phyloP scores from a whole-genome alignment of 2,888 invertebrate genomes.

The Drosophila atroscutellata region DNA sequence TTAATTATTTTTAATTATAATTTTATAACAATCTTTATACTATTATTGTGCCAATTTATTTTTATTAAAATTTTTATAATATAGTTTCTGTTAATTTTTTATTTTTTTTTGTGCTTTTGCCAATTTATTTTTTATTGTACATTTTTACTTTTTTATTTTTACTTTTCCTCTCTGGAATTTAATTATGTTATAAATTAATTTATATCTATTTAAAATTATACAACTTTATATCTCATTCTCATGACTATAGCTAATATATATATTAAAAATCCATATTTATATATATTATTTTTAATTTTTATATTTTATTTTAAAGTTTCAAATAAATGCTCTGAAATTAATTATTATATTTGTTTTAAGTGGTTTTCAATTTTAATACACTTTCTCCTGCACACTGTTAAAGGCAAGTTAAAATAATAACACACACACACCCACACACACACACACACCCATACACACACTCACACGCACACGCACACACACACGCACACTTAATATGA shows the following conservation, averaged over 20 bases:
- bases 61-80: not conserved
- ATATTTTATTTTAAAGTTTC: not conserved
- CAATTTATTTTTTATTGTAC: too few species aligned
- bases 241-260: not conserved
- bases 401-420: not conserved
- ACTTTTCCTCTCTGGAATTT: too few species aligned
- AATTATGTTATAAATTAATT: too few species aligned
- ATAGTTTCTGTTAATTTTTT: too few species aligned
- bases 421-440: not conserved
- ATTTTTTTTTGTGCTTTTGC: too few species aligned
- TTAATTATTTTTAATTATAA: not conserved
- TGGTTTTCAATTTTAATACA: not conserved
- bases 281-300: not conserved
- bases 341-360: not conserved
- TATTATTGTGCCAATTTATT: not conserved
- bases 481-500: not conserved
- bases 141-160: too few species aligned
- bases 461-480: not conserved
- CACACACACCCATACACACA: too few species aligned
- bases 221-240: too few species aligned
- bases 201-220: not conserved
- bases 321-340: not conserved
- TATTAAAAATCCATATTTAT: too few species aligned
- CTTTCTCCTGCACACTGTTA: not conserved
- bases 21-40: not conserved